Conservation (phyloP, 2,797 vertebrate genomes). For the Cryptoblepharus egeriae region DNA sequence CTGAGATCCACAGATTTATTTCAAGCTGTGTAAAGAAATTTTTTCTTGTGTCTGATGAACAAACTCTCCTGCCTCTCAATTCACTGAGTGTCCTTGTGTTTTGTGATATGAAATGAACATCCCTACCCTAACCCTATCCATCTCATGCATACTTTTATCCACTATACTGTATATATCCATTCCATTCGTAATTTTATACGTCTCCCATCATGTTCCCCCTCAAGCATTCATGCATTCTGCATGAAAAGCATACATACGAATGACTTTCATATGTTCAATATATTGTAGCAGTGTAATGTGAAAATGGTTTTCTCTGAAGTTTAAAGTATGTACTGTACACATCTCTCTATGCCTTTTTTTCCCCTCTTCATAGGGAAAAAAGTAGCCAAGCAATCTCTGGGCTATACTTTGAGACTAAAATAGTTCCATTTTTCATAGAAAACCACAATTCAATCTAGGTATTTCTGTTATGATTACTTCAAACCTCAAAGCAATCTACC, state of each 20-base stretch:
- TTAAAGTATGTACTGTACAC: background rate
- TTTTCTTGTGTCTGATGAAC: too few species aligned
- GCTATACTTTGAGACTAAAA: conserved; percentile 47
- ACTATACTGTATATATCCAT: too few species aligned
- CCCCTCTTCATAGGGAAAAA: conserved; percentile 23
- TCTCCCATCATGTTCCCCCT: too few species aligned
- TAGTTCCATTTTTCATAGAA: conserved; percentile 39
- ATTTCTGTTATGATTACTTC: conserved; percentile 57
- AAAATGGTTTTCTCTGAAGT: background rate
- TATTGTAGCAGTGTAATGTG: background rate
- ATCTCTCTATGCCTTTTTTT: background rate
- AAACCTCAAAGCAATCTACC: conserved; percentile 14
- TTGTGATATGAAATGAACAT: too few species aligned
- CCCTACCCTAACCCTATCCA: too few species aligned
- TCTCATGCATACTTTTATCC: too few species aligned
- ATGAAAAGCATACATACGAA: background rate
- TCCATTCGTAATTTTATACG: too few species aligned
- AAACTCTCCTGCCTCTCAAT: too few species aligned
- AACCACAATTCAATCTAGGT: conserved; percentile 62
- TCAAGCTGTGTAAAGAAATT: too few species aligned
- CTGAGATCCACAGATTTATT: too few species aligned
- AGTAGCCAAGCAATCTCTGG: conserved; percentile 56
- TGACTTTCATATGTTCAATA: background rate
- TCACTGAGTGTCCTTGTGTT: too few species aligned
- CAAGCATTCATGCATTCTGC: background rate